These are phyloP conservation scores for Alectura lathami DNA, from an alignment of 2,113 vertebrate genomes.

Conservation along the genomic window DNA sequence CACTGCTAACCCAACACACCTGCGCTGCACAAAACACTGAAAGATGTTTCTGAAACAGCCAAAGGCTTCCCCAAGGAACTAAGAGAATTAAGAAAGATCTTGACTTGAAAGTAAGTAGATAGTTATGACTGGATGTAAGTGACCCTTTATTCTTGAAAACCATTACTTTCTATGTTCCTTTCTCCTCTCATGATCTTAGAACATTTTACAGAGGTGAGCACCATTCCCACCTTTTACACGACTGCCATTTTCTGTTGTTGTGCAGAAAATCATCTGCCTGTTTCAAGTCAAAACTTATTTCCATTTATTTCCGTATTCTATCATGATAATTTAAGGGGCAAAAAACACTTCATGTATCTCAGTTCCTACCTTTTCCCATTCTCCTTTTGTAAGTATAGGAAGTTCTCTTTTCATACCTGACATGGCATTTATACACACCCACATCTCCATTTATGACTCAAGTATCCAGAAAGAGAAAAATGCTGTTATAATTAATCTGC, in stretches of 20 bases:
- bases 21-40: no score
- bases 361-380: not conserved
- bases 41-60: not conserved
- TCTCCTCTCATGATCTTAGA: not conserved
- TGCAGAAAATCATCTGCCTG: not conserved
- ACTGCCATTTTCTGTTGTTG: not conserved
- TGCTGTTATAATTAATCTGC: not conserved
- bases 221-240: not conserved
- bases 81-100: not conserved
- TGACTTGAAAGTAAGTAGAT: not conserved
- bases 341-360: not conserved
- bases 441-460: not conserved
- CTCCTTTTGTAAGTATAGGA: accelerated
- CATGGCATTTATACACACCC: not conserved
- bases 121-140: not conserved
- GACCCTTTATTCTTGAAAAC: not conserved
- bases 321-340: not conserved
- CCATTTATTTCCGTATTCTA: not conserved
- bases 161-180: not conserved
- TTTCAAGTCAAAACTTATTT: not conserved
- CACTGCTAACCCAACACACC: not conserved
- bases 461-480: not conserved
- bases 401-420: not conserved
- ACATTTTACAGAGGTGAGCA: not conserved
- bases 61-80: not conserved